Base-by-base conservation (phyloP, 2,888 invertebrate species). In the Auanema sp. region DNA sequence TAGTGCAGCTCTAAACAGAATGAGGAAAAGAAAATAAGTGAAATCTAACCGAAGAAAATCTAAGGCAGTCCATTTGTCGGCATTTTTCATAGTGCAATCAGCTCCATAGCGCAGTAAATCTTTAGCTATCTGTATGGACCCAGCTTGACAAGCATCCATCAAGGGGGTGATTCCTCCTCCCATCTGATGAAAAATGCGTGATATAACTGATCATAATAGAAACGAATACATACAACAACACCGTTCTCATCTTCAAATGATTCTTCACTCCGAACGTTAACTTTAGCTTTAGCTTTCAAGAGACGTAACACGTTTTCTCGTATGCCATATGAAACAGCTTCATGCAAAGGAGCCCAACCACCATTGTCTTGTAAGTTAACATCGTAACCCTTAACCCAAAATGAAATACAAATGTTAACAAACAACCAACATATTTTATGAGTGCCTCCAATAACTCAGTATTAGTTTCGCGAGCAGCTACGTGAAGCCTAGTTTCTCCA, bases 341-440 rank as follows among this genome's bases (percentile, higher is more conserved):
- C 77, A 18, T 64, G 58, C n/a, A 77, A 65, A 2, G 77, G 77
- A 21, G 76, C 75, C 77, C 77, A 77, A 2, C 75, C 73, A 25
- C 67, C 77, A 40, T 74, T 54, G 40, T 77, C 77, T 23, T 51
- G 52, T 5, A 66, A 68, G 55, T 77, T 68, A 50, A 77, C 72
- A 33, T 73, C 47, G 60, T 71, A 77, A 16, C 72, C 72, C 75
- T 75, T 42, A 21, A 54, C 51, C 5, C 23, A 10, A 51, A 14
- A 18, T 23, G 24, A 5, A 67, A 41, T 14, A 62, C 16, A 50
- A 14, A 5, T 44, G 40, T 21, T 24, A 11, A n/a, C n/a, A 21
- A 57, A 43, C 44, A 49, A 33, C 40, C 52, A 23, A 75, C 75
- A 60, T 53, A 5, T 56, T 51, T 53, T 47, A 74, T 70, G 53